Evolutionary conservation across 2,113 vertebrate genomes (phyloP).

Genomic region (Podocnemis expansa): DNA sequence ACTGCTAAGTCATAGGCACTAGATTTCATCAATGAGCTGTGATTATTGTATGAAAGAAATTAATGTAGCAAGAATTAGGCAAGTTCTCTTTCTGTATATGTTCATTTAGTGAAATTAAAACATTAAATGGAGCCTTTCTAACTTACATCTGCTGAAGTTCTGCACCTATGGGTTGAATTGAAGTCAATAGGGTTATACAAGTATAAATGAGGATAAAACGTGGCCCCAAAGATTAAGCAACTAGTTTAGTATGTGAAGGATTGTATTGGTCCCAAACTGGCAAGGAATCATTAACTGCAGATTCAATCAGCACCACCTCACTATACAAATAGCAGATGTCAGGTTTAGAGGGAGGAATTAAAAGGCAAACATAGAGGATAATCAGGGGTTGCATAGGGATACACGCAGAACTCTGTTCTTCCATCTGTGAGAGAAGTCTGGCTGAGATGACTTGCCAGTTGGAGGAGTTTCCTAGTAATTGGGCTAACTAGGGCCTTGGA

Average conservation of each 20-base stretch:
- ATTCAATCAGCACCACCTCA: too few relatives aligned
- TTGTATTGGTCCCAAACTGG: not conserved
- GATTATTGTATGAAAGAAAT: not conserved
- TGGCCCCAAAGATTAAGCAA: not conserved
- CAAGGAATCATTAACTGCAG: not conserved
- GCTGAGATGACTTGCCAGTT: not conserved
- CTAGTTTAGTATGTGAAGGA: not conserved
- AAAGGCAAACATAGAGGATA: too few relatives aligned
- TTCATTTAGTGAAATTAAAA: not conserved
- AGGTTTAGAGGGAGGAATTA: too few relatives aligned
- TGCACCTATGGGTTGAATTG: not conserved
- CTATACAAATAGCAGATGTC: too few relatives aligned
- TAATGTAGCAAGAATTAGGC: not conserved
- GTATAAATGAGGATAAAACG: not conserved
- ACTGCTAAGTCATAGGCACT: not conserved
- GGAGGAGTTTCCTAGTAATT: not conserved
- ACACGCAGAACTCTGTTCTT: too few relatives aligned
- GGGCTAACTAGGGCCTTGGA: too few relatives aligned
- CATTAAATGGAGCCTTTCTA: accelerated
- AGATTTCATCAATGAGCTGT: not conserved
- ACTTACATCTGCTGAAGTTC: accelerated
- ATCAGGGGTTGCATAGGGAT: too few relatives aligned
- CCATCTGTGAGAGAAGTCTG: too few relatives aligned
- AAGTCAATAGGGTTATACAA: accelerated
- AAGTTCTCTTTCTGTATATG: not conserved